Conservation (phyloP, 2,888 invertebrate species). For the Sipha maydis region DNA sequence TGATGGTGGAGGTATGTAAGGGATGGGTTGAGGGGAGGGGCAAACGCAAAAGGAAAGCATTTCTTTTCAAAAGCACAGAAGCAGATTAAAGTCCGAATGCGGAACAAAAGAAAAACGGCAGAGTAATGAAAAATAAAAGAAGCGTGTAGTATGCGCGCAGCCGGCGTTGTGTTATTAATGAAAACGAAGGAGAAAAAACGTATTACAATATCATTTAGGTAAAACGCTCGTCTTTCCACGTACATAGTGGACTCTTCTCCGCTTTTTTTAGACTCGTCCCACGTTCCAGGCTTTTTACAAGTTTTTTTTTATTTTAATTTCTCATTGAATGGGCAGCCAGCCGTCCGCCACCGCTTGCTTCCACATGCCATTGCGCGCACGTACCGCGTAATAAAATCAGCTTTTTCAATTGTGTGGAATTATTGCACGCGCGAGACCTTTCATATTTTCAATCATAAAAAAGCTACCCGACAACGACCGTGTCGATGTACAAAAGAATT, state of each 20-base stretch:
- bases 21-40: neutral
- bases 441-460: constrained; percentile 39
- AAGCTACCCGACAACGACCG: neutral
- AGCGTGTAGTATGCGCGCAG: constrained; percentile 10
- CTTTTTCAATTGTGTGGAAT: constrained; percentile 20
- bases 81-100: constrained; percentile 57
- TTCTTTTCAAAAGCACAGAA: constrained; percentile 56
- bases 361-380: neutral
- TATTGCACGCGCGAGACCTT: constrained; percentile 22
- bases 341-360: neutral
- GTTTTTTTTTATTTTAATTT: constrained; percentile 49
- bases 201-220: constrained; percentile 53
- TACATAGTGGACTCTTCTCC: constrained; percentile 7
- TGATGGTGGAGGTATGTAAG: too few relatives aligned
- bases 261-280: neutral
- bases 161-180: constrained; percentile 42
- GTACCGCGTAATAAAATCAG: neutral
- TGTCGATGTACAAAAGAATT: constrained; percentile 16
- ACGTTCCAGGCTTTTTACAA: neutral
- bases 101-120: constrained; percentile 55
- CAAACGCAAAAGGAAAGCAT: constrained; percentile 29
- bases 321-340: constrained; percentile 5
- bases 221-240: constrained; percentile 44
- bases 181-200: constrained; percentile 24
- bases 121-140: constrained; percentile 44